Evolutionary conservation across 2,888 invertebrate genomes (phyloP).

Genomic region (Panorpa germanica): DNA sequence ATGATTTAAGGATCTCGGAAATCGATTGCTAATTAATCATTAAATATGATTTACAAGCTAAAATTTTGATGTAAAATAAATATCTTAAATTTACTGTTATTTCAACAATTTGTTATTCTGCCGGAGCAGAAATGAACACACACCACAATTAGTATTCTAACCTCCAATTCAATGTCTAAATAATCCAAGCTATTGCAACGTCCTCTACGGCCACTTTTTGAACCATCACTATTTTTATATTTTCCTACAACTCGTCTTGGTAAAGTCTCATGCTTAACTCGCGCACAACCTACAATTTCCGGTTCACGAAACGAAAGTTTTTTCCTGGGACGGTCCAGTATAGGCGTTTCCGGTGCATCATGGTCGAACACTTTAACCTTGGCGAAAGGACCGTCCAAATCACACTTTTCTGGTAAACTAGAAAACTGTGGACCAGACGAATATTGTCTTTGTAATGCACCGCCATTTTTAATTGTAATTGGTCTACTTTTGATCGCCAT

Average conservation of each 20-base stretch:
- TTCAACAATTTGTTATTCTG: no score
- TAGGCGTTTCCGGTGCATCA: constrained; percentile 22
- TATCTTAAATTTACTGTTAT: no score
- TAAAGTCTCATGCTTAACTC: constrained; percentile 9
- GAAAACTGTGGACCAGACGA: constrained; percentile 27
- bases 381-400: no score
- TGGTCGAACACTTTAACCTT: no score
- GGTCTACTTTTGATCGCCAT: no score
- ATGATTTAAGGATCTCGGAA: no score
- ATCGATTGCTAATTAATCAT: no score
- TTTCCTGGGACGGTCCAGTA: constrained; percentile 48
- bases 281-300: constrained; percentile 35
- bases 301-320: constrained; percentile 78
- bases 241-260: constrained; percentile 10
- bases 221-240: constrained; percentile 12
- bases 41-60: no score
- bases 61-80: no score
- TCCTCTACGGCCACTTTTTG: constrained; percentile 21
- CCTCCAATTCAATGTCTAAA: constrained; percentile 38
- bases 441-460: constrained; percentile 20
- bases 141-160: constrained; percentile 18
- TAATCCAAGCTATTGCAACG: constrained; percentile 33
- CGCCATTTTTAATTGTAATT: no score
- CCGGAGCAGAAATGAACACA: no score
- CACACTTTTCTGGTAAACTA: no score